A percentile compares a stretch with the other conserved stretches of the same genome.
phyloP scores from a whole-genome alignment of 2,113 vertebrate species.

The Delphinapterus leucas region DNA sequence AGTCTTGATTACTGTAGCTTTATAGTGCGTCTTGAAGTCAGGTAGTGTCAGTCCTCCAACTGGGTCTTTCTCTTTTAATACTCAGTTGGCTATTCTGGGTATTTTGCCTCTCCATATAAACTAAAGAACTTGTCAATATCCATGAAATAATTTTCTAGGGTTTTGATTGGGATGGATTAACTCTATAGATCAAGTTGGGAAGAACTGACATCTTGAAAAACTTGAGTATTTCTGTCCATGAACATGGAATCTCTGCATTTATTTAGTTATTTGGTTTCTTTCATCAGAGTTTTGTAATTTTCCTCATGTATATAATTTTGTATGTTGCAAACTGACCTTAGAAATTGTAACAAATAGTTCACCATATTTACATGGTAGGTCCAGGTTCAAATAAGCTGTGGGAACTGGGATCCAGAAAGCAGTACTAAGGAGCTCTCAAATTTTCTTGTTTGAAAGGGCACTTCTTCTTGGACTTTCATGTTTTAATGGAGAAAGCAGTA shows the following conservation, averaged over 20 bases:
- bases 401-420: background rate
- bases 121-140: background rate
- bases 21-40: background rate
- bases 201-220: background rate
- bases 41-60: background rate
- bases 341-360: background rate
- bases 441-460: background rate
- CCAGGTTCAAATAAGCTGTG: background rate
- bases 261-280: background rate
- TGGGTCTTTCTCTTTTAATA: background rate
- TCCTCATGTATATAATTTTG: background rate
- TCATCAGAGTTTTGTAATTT: background rate
- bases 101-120: background rate
- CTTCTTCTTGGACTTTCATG: background rate
- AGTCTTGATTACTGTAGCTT: background rate
- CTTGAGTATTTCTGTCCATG: background rate
- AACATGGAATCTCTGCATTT: background rate
- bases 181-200: background rate
- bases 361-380: background rate
- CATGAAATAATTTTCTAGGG: background rate
- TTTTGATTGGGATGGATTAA: background rate
- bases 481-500: background rate
- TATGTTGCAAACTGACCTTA: slow-evolving; percentile 19
- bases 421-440: background rate
- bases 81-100: background rate